A percentile compares a stretch with the other conserved stretches of the same genome.
phyloP scores from a whole-genome alignment of 2,888 invertebrate species.

The Drosophila cognata region DNA sequence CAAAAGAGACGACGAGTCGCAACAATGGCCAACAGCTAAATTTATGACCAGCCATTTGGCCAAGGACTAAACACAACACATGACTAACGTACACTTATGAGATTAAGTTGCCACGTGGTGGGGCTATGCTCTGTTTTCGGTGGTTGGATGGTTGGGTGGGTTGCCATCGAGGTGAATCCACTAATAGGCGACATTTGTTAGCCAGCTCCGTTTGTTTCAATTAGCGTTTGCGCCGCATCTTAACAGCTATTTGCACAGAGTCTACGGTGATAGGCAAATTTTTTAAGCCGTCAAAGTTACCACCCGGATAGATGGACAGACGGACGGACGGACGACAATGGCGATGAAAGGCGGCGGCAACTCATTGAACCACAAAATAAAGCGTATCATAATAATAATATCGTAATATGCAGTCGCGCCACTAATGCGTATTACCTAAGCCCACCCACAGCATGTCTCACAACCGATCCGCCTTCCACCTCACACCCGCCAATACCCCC shows the following conservation, averaged over 20 bases:
- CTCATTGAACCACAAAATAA: constrained; percentile 84
- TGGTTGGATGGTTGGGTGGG: neutral
- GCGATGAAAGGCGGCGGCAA: constrained; percentile 60
- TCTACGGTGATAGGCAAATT: constrained; percentile 66
- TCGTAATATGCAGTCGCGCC: constrained; percentile 81
- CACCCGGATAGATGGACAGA: constrained; percentile 48
- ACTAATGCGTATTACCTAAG: constrained; percentile 83
- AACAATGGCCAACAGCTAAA: constrained; percentile 65
- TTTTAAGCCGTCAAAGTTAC: constrained; percentile 76
- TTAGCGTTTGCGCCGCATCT: constrained; percentile 64
- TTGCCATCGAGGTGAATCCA: constrained; percentile 39
- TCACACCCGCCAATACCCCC: neutral
- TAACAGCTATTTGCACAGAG: constrained; percentile 72
- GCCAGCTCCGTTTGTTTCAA: constrained; percentile 73
- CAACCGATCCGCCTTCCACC: constrained; percentile 6
- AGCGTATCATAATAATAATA: constrained; percentile 84
- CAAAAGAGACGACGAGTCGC: constrained; percentile 46
- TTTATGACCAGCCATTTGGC: constrained; percentile 81
- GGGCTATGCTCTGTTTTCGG: constrained; percentile 6
- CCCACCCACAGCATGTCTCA: constrained; percentile 61
- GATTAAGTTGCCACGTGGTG: constrained; percentile 64
- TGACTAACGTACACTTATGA: constrained; percentile 79
- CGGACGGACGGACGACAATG: constrained; percentile 2
- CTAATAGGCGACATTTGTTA: constrained; percentile 43
- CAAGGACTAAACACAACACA: constrained; percentile 61